Evolutionary conservation across 2,888 invertebrate genomes (phyloP).

Genomic region (Agrilus cyanescens): DNA sequence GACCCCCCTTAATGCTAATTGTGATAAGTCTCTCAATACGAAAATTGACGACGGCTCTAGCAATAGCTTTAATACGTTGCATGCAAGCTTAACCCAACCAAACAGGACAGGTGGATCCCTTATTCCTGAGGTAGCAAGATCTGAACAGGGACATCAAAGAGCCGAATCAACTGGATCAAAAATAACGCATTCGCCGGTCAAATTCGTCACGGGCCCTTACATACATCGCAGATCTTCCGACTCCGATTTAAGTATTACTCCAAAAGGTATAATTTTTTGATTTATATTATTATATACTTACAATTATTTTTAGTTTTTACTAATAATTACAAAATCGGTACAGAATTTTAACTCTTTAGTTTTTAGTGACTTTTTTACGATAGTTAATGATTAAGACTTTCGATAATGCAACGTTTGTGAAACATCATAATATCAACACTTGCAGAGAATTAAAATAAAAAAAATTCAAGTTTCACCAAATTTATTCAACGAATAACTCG

Average conservation of each 20-base stretch:
- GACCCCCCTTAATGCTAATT: slow-evolving; percentile 8
- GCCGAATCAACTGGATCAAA: slow-evolving; percentile 46
- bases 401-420: too few species aligned
- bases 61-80: slow-evolving; percentile 27
- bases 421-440: too few species aligned
- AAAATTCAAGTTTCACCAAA: too few species aligned
- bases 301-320: not conserved
- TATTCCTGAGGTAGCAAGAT: slow-evolving; percentile 21
- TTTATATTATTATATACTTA: not conserved
- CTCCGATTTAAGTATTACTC: slow-evolving; percentile 85
- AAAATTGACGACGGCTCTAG: slow-evolving; percentile 30
- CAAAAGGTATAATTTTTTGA: slow-evolving; percentile 60
- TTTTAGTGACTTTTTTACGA: slow-evolving; percentile 7
- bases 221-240: slow-evolving; percentile 79
- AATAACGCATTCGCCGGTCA: slow-evolving; percentile 45
- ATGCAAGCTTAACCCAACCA: slow-evolving; percentile 33
- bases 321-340: not conserved
- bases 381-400: too few species aligned
- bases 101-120: slow-evolving; percentile 30
- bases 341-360: slow-evolving; percentile 6
- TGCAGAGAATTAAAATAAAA: too few species aligned
- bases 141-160: slow-evolving; percentile 36
- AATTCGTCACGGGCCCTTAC: slow-evolving; percentile 33
- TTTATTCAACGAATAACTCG: too few species aligned
- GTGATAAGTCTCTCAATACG: slow-evolving; percentile 26